phyloP scores from a whole-genome alignment of 2,888 invertebrate genomes.

The Orthosia incerta region DNA sequence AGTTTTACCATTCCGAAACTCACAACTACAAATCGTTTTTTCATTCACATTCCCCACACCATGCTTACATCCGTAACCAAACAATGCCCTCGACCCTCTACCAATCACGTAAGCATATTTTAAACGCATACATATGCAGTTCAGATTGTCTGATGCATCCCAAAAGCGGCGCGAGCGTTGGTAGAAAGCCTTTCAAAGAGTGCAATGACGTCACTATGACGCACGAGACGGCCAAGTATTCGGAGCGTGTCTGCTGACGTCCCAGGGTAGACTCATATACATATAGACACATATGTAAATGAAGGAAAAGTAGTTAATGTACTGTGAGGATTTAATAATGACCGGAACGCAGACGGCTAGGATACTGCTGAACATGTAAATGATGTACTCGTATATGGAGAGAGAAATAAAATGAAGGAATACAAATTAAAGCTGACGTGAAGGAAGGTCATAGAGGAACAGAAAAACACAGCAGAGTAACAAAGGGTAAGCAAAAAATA shows the following conservation, averaged over 20 bases:
- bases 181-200: constrained; percentile 61
- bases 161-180: constrained; percentile 49
- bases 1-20: neutral
- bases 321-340: neutral
- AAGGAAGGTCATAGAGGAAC: too few relatives aligned
- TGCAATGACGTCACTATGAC: constrained; percentile 80
- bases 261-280: constrained; percentile 61
- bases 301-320: neutral
- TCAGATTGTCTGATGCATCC: constrained; percentile 51
- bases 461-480: too few relatives aligned
- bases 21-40: neutral
- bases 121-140: constrained; percentile 38
- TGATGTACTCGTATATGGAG: neutral
- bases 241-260: constrained; percentile 82
- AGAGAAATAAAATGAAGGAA: too few relatives aligned
- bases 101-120: constrained; percentile 32
- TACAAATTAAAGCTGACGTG: too few relatives aligned
- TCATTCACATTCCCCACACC: constrained; percentile 24
- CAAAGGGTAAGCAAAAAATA: too few relatives aligned
- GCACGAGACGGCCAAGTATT: constrained; percentile 76
- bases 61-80: constrained; percentile 11
- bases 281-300: neutral
- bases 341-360: neutral
- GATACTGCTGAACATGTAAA: constrained; percentile 5
- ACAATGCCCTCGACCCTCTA: constrained; percentile 35